A percentile compares a stretch with the other conserved stretches of the same genome.
Conservation (phyloP, 2,797 vertebrate species). For the Enteromius argenteus region DNA sequence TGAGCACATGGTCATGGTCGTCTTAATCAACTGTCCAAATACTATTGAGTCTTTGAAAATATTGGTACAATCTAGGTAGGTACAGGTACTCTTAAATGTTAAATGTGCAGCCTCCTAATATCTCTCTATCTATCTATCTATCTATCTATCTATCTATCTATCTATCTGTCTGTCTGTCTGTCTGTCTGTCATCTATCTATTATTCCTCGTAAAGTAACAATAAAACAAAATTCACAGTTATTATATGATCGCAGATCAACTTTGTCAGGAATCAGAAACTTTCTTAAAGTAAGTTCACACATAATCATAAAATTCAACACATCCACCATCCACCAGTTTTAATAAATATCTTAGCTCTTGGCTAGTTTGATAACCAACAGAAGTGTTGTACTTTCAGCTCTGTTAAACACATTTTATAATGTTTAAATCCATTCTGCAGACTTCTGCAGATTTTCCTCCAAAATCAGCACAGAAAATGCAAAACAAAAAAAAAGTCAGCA, state of each 20-base stretch:
- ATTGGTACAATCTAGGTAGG: too few relatives aligned
- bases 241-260: not conserved
- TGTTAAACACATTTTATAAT: not conserved
- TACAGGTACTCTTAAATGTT: too few relatives aligned
- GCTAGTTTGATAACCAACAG: not conserved
- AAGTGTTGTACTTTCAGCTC: not conserved
- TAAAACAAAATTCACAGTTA: not conserved
- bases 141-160: too few relatives aligned
- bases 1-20: not conserved
- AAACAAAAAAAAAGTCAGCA: slow-evolving; percentile 5
- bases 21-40: not conserved
- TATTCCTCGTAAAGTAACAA: too few relatives aligned
- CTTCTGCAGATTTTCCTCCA: not conserved
- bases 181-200: too few relatives aligned
- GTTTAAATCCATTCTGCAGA: slow-evolving; percentile 14
- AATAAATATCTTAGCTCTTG: slow-evolving; percentile 1
- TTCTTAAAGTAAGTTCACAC: not conserved
- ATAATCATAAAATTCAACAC: not conserved
- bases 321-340: slow-evolving; percentile 7
- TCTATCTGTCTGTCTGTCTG: too few relatives aligned
- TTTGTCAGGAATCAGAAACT: not conserved
- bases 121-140: too few relatives aligned
- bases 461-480: slow-evolving; percentile 2
- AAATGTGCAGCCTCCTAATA: too few relatives aligned
- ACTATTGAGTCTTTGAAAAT: not conserved